A percentile compares a stretch with the other conserved stretches of the same genome.
phyloP scores from a whole-genome alignment of 2,797 vertebrate genomes.

The Lagodon rhomboides region DNA sequence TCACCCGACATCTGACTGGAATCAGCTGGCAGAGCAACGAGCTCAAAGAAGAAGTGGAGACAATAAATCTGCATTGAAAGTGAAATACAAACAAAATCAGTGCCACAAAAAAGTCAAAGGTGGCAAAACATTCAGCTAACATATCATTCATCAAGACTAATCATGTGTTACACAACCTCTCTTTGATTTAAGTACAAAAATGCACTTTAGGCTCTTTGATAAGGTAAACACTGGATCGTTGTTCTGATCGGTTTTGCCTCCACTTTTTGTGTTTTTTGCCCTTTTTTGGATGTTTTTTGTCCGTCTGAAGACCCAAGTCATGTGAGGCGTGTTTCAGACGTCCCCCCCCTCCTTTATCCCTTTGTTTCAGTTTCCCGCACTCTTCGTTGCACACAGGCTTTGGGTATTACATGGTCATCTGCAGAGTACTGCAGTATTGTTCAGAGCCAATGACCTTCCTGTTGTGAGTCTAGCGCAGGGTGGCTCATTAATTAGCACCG shows the following conservation, averaged over 20 bases:
- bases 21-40: background rate
- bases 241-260: conserved; percentile 5
- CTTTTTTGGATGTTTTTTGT: conserved; percentile 21
- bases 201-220: background rate
- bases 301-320: conserved; percentile 14
- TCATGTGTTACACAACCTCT: background rate
- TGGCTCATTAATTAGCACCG: conserved; percentile 78
- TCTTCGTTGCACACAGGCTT: conserved; percentile 30
- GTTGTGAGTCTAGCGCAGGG: conserved; percentile 74
- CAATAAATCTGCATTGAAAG: no score
- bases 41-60: no score
- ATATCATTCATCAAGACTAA: background rate
- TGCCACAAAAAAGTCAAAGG: no score
- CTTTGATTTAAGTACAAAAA: background rate
- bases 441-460: conserved; percentile 81
- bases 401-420: conserved; percentile 67
- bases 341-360: conserved; percentile 24
- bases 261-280: background rate
- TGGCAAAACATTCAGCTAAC: background rate
- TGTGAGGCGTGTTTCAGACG: conserved; percentile 8
- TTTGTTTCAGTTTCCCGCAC: conserved; percentile 63
- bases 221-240: background rate
- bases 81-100: no score
- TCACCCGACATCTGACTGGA: background rate
- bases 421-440: conserved; percentile 77